Conservation (phyloP, 2,888 invertebrate genomes). For the Drosophila siamana region DNA sequence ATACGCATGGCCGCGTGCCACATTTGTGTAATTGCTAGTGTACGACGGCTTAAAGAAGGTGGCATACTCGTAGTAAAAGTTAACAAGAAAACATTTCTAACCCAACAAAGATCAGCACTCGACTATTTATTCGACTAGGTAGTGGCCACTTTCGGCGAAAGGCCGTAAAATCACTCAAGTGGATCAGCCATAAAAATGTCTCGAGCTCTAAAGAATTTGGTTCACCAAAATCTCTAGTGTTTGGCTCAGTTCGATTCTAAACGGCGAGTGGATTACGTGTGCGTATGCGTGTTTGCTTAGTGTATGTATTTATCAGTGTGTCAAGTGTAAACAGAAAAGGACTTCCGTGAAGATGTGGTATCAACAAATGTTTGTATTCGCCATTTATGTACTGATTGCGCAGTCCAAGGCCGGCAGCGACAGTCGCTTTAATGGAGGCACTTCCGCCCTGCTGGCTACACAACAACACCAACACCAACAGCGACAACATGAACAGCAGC, state of each 20-base stretch:
- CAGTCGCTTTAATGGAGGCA: constrained; percentile 58
- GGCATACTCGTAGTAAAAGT: constrained; percentile 55
- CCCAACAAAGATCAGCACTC: constrained; percentile 27
- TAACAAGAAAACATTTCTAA: constrained; percentile 37
- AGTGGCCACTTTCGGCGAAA: constrained; percentile 69
- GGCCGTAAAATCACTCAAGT: constrained; percentile 74
- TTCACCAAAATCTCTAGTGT: constrained; percentile 47
- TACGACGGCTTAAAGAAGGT: constrained; percentile 8
- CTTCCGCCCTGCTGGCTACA: constrained; percentile 44
- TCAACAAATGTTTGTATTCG: constrained; percentile 43
- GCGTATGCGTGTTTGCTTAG: constrained; percentile 5
- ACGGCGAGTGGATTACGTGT: constrained; percentile 51
- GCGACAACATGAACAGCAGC: constrained; percentile 6
- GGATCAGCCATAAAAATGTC: constrained; percentile 75
- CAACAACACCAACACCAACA: constrained; percentile 30
- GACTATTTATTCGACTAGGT: constrained; percentile 35
- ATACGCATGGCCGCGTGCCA: constrained; percentile 46
- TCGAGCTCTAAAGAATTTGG: constrained; percentile 57
- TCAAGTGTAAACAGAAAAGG: constrained; percentile 11
- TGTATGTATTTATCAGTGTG: constrained; percentile 21
- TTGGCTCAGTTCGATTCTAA: constrained; percentile 68
- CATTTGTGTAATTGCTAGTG: constrained; percentile 18
- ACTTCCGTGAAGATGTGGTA: constrained; percentile 57
- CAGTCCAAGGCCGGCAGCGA: constrained; percentile 31
- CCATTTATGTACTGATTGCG: constrained; percentile 48